These are phyloP conservation scores for Oenanthe oenanthe DNA, from an alignment of 2,113 vertebrate genomes.

Conservation along the genomic window DNA sequence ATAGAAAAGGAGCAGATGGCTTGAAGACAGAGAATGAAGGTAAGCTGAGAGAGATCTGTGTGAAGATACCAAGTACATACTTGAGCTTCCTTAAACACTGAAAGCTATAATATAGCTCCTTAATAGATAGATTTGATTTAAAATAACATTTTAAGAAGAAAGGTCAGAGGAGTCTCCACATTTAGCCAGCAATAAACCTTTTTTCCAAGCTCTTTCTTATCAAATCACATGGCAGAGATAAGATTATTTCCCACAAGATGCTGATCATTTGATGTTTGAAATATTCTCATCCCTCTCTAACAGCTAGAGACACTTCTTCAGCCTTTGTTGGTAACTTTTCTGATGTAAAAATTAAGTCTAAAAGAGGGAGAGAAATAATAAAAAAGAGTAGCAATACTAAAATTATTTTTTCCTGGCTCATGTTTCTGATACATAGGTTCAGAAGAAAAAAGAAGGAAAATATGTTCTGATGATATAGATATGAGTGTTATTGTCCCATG, in stretches of 20 bases:
- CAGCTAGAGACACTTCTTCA: neutral
- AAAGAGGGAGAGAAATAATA: neutral
- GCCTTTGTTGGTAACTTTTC: neutral
- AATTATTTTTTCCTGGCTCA: neutral
- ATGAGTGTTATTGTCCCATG: neutral
- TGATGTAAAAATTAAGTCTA: neutral
- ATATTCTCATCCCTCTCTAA: neutral
- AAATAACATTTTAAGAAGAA: conserved; percentile 38
- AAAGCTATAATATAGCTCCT: neutral
- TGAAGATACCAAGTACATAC: neutral
- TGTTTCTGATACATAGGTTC: neutral
- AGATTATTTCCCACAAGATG: neutral
- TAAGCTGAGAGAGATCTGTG: neutral
- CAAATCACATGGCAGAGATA: neutral
- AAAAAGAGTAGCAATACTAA: neutral
- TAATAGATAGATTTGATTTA: neutral
- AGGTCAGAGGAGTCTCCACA: neutral
- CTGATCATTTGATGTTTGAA: neutral
- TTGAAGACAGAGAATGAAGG: neutral
- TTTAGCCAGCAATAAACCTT: conserved; percentile 11
- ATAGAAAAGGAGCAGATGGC: conserved; percentile 39
- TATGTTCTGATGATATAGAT: neutral
- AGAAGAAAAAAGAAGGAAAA: neutral
- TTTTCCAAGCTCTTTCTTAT: neutral
- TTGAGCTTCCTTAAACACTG: neutral